Evolutionary conservation across 2,888 invertebrate species (phyloP).

Genomic region (Brassicogethes aeneus): DNA sequence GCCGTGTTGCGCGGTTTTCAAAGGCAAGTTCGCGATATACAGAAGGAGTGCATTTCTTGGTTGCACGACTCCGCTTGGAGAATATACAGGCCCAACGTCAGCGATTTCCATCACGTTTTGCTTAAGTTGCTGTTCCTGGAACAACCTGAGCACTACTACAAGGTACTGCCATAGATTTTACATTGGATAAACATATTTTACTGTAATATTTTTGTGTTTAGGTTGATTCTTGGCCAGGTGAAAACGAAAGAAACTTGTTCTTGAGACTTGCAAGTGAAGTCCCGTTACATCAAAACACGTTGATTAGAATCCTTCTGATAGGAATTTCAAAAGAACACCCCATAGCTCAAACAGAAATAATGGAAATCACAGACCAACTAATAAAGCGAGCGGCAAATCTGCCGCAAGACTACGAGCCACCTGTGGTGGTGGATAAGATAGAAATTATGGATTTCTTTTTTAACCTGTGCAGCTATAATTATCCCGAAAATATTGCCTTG

Average conservation of each 20-base stretch:
- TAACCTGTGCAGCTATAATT: slow-evolving; percentile 82
- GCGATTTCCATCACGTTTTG: slow-evolving; percentile 67
- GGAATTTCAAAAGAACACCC: slow-evolving; percentile 69
- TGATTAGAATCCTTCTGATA: slow-evolving; percentile 73
- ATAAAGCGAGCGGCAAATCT: slow-evolving; percentile 77
- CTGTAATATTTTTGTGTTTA: too few species aligned
- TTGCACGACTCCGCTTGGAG: slow-evolving; percentile 72
- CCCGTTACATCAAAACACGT: slow-evolving; percentile 77
- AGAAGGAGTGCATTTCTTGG: slow-evolving; percentile 83
- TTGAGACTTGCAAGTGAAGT: slow-evolving; percentile 80
- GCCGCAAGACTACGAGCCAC: slow-evolving; percentile 60
- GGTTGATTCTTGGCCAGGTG: slow-evolving; percentile 46
- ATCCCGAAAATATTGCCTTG: slow-evolving; percentile 85
- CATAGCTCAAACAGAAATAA: slow-evolving; percentile 69
- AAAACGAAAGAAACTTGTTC: slow-evolving; percentile 72
- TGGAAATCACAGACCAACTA: slow-evolving; percentile 79
- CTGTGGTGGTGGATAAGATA: slow-evolving; percentile 66
- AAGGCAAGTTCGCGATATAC: slow-evolving; percentile 50
- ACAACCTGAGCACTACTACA: slow-evolving; percentile 70
- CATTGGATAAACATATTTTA: slow-evolving; percentile 52
- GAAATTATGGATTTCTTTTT: slow-evolving; percentile 86
- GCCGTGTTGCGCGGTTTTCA: slow-evolving; percentile 43
- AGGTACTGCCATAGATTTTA: slow-evolving; percentile 46
- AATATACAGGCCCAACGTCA: slow-evolving; percentile 56
- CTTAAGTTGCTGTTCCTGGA: slow-evolving; percentile 75